Evolutionary conservation across 2,113 vertebrate genomes (phyloP), one percentile per base, ranked within the genome.

Genomic region (Antechinus stuartii): DNA sequence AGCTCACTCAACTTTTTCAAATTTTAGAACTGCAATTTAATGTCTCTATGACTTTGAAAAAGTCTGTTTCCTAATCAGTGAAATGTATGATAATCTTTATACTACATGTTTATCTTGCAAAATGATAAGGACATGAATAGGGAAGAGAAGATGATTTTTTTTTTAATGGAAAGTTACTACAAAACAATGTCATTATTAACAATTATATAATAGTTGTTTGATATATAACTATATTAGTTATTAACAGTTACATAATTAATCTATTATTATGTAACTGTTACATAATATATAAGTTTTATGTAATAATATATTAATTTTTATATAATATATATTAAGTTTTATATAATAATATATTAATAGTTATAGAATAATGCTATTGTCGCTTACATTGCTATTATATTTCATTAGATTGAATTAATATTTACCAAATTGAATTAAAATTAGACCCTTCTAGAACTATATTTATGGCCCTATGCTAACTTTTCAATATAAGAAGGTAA

Each of bases 381-480:
- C 22, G 68, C 35, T 84, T 35, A 42, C 2, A 23, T 84, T 84
- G 42, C n/a, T 84, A 84, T n/a, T 76, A 35, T 84, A 84, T 42
- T 84, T 84, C 68, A 84, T n/a, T 84, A 84, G n/a, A 84, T 84
- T 42, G n/a, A 84, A 84, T 84, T 84, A 84, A 84, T 55, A 55
- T 55, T 55, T 4, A 23, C 22, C 14, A 52, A 52, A 22, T 19
- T 54, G 22, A 54, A 54, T 23, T 23, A 54, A 19, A 54, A 19
- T 76, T 76, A n/a, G 35, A 76, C 35, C 68, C 3, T 76, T 19
- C 68, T 30, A 16, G 5, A 5, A 22, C 14, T n/a, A n/a, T n/a
- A n/a, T 76, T 76, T 19, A n/a, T 76, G 68, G 16, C 19, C 35
- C 68, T 19, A 76, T 76, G 14, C 16, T n/a, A 76, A n/a, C 35